Base-by-base conservation (phyloP, 2,113 vertebrate species). In the Miniopterus natalensis region DNA sequence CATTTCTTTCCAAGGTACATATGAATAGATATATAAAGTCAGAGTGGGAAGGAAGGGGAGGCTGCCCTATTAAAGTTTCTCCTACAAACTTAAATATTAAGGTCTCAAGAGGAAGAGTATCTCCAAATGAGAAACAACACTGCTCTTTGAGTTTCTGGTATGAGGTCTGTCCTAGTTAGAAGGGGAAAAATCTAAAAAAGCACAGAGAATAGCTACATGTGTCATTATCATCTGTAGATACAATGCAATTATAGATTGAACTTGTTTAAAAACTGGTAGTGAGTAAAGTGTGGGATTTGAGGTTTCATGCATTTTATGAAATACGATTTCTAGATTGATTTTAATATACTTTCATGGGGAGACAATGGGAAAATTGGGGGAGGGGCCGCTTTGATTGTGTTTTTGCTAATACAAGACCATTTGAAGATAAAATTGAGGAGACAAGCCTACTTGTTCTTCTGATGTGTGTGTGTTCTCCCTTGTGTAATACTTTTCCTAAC, bases 1-100 rank as follows among this genome's bases (percentile, higher is more conserved):
- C 49, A 42, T 93, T 96, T 88, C 36, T 91, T 95, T 89, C 84
- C 83, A 87, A 90, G 4, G 6, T 85, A 45, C 13, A 88, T 71
- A 49, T 90, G 25, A 49, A 87, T 45, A 79, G 57, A 42, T 84
- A 57, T 15, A 0, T 68, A 83, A 92, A 92, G 31, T 88, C 91
- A 47, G 29, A 90, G 14, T 92, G 65, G 5, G 59, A 81, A 90
- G 65, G 6, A 84, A 78, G 20, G 3, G 4, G 2, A 74, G 27
- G 12, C 66, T 88, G 14, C 17, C 42, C 13, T 78, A 7, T 51
- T 88, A 63, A 51, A 92, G 3, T 66, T 68, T 91, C 29, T 93
- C 49, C 77, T 80, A 65, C 1, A 83, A 29, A 81, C 23, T 84
- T 85, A 86, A 89, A 6, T 75, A 59, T 93, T 40, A 68, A 17